Base-by-base conservation (phyloP, 2,888 invertebrate genomes). In the Pterobdella sp. region DNA sequence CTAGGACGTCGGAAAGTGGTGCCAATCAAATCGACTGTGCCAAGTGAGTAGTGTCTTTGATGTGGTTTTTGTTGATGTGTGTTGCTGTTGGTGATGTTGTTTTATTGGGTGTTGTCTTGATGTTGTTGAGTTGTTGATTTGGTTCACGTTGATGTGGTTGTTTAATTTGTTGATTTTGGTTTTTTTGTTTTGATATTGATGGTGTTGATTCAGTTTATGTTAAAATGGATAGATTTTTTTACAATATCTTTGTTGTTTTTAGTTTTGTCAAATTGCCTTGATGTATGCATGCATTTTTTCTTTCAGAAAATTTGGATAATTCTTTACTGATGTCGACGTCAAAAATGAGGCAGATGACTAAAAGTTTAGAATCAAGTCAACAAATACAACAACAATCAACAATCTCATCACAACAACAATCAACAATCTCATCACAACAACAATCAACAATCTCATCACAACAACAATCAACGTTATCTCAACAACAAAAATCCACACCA, bases 21-120 rank as follows among this genome's bases (percentile, higher is more conserved):
- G n/a, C 75, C 75, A 7, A 73, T 77, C 65, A 70, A 73, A 37
- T 72, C 75, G 1, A 74, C 75, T 26, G 72, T 73, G 26, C 77
- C 77, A 32, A 72, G 77, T 76, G 42, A 68, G 42, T 69, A 29
- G 31, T 26, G 18, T 32, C 7, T 63, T 7, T 7, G 7, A 7
- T n/a, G n/a, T 63, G 7, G 7, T 14, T 18, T 49, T 14, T 18
- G 14, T 14, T 49, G 52, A 14, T 49, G 52, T 14, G n/a, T 49
- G 14, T 18, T n/a, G 14, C 14, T 18, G n/a, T 49, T n/a, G 14
- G n/a, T 14, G 52, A 49, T 49, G 14, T 49, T 14, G 52, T 49
- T 49, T 18, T 18, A 14, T 49, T 49, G 52, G 14, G 14, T 49
- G 52, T n/a, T 49, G n/a, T 14, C n/a, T 49, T 14, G n/a, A 14